Base-by-base conservation (phyloP, 1,140 invertebrate species). In the Arion vulgaris region DNA sequence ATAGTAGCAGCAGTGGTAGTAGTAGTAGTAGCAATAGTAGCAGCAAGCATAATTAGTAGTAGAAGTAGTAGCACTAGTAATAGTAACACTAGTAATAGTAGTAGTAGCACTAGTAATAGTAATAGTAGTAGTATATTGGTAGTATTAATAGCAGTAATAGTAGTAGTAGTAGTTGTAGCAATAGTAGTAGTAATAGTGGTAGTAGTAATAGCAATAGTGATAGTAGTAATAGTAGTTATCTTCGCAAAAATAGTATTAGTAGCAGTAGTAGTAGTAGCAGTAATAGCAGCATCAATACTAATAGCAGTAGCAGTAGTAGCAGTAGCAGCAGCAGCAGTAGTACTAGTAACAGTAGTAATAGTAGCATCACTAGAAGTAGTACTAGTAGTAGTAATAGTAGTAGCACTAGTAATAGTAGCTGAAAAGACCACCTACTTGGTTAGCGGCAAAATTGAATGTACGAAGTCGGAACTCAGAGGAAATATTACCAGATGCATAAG, bases 381-480 rank as follows among this genome's bases (percentile, higher is more conserved):
- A 57, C 17, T 11, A 57, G 19, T 57, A 11, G 5, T 57, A 57
- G 7, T 5, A 19, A 23, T 57, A 19, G 5, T 57, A 57, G 62
- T 66, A 66, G 17, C 17, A 32, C n/a, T 66, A 66, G 28, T 5
- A 66, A 28, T 45, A 45, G 41, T 45, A 15, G 41, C 41, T 7
- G 41, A 45, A 15, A 5, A 45, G 7, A n/a, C 26, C 32, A 41
- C 36, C 26, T 39, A 62, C 83, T 86, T 91, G 93, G 93, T 96
- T 36, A 98, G 91, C 1, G 97, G 97, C 32, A 98, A 90, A 81
- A 72, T 96, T 96, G 26, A 92, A 85, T 79, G 92, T 91, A 34
- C 91, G 91, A 91, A 92, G 91, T 15, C 95, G 94, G 87, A 96
- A 91, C 75, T 91, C 88, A 73, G 89, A 90, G n/a, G 89, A 88